Evolutionary conservation across 35 echinoderm and acorn worm genomes (phyloP).

Genomic region (Heliocidaris tuberculata): DNA sequence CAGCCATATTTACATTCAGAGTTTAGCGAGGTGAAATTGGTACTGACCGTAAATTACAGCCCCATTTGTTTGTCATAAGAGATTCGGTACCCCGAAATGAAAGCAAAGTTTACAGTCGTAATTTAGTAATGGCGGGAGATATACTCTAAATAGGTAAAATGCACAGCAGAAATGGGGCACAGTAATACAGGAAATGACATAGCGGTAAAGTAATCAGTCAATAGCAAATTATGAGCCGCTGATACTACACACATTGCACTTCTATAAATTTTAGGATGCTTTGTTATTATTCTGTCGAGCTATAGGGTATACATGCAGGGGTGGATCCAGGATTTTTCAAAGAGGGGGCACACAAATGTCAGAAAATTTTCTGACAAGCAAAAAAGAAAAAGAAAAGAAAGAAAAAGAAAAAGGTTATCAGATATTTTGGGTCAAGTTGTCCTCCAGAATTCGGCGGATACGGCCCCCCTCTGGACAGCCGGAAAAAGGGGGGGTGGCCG

Average conservation of each 20-base stretch:
- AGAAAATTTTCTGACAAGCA: too few relatives aligned
- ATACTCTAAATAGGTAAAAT: not conserved
- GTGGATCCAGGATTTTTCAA: too few relatives aligned
- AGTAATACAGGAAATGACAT: not conserved
- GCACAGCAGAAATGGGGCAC: not conserved
- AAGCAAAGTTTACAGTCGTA: not conserved
- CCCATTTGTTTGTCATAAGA: not conserved
- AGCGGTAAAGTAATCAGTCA: not conserved
- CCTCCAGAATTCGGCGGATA: too few relatives aligned
- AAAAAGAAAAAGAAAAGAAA: too few relatives aligned
- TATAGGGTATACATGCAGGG: too few relatives aligned
- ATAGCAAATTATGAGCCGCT: not conserved
- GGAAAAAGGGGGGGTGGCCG: too few relatives aligned
- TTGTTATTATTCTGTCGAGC: too few relatives aligned
- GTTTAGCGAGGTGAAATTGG: not conserved
- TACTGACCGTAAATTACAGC: not conserved
- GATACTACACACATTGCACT: not conserved
- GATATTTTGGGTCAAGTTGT: too few relatives aligned
- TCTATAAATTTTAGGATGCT: too few relatives aligned
- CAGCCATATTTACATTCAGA: not conserved
- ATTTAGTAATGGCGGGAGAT: not conserved
- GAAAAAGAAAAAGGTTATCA: too few relatives aligned
- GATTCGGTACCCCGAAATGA: not conserved
- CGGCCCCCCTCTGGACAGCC: too few relatives aligned
- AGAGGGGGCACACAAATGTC: too few relatives aligned